These are phyloP conservation scores for Rhagologus leucostigma DNA, from an alignment of 2,113 vertebrate genomes.

Conservation along the genomic window DNA sequence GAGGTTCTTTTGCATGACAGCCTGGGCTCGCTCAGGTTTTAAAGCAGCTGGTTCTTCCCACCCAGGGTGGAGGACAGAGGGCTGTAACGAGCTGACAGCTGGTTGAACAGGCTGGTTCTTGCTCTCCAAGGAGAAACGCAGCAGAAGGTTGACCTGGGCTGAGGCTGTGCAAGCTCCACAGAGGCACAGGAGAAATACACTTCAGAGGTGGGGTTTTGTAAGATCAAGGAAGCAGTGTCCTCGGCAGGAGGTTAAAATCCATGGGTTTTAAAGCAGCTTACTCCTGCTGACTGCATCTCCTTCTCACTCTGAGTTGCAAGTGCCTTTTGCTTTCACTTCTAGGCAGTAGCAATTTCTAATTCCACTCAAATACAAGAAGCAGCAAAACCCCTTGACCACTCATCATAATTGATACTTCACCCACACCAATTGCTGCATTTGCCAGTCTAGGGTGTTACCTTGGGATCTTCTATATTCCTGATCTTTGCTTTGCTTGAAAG, in stretches of 20 bases:
- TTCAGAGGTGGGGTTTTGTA: background rate
- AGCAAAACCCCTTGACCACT: background rate
- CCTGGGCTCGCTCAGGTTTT: background rate
- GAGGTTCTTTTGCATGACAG: rapidly evolving
- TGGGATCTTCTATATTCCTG: background rate
- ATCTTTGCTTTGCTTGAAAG: background rate
- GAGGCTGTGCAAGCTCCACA: background rate
- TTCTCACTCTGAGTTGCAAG: background rate
- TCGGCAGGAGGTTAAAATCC: background rate
- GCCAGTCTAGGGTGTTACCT: background rate
- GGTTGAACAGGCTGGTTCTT: background rate
- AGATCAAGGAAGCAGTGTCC: background rate
- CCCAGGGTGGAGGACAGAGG: background rate
- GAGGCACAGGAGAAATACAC: background rate
- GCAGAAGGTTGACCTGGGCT: background rate
- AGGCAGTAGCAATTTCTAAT: background rate
- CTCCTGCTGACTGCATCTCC: background rate
- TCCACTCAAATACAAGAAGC: background rate
- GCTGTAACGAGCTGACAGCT: background rate
- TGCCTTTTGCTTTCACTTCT: background rate
- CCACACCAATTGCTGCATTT: background rate
- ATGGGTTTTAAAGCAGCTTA: background rate
- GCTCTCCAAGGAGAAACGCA: rapidly evolving
- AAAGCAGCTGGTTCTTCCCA: background rate
- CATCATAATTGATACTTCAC: background rate